Percentiles rank a stretch among this genome's conserved stretches.
Evolutionary conservation across 2,888 invertebrate genomes (phyloP).

Genomic region (Heliconius ethilla): DNA sequence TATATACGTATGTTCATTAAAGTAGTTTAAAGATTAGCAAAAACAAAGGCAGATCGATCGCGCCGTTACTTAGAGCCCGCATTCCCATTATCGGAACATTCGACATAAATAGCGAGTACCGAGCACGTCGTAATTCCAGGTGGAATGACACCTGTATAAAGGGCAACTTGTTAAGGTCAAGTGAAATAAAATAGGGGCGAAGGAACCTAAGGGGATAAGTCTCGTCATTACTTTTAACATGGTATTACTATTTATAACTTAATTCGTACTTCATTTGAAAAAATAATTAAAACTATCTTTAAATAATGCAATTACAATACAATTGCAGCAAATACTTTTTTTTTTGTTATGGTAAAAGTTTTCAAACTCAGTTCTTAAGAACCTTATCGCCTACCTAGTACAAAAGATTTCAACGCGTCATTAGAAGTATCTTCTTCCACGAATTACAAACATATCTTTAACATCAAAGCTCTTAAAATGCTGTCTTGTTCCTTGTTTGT

Average conservation of each 20-base stretch:
- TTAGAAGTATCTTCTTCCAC: neutral
- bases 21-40: conserved; percentile 23
- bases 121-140: conserved; percentile 62
- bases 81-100: conserved; percentile 49
- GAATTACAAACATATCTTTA: neutral
- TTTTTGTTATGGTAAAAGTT: neutral
- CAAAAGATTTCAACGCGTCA: conserved; percentile 77
- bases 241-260: neutral
- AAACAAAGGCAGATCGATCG: conserved; percentile 45
- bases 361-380: neutral
- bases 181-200: conserved; percentile 39
- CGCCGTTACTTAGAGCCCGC: conserved; percentile 53
- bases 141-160: conserved; percentile 69
- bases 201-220: conserved; percentile 23
- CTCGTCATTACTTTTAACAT: neutral
- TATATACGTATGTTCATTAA: neutral
- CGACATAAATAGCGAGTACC: conserved; percentile 46
- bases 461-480: neutral
- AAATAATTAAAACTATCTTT: neutral
- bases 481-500: neutral
- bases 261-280: neutral
- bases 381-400: conserved; percentile 46
- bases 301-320: neutral
- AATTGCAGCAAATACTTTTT: too few relatives aligned
- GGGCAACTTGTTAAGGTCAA: conserved; percentile 60